Conservation (phyloP, 1,140 invertebrate species). For the Manduca sexta region DNA sequence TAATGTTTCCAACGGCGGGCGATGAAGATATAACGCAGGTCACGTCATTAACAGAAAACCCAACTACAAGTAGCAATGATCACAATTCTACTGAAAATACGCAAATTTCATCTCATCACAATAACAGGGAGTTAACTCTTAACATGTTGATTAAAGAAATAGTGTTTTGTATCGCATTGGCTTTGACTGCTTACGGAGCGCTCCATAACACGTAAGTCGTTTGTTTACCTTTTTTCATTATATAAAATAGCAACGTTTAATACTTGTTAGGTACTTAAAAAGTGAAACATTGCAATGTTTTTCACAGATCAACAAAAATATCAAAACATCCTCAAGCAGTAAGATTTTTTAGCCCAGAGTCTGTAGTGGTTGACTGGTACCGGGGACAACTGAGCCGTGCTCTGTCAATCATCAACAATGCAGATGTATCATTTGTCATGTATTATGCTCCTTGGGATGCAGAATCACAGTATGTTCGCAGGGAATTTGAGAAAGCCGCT, state of each 20-base stretch:
- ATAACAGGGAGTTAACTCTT: slow-evolving; percentile 54
- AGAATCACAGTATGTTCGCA: slow-evolving; percentile 79
- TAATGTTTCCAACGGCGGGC: slow-evolving; percentile 69
- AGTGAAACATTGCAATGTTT: slow-evolving; percentile 2
- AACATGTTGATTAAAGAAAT: slow-evolving; percentile 68
- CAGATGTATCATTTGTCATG: slow-evolving; percentile 87
- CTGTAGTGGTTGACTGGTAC: slow-evolving; percentile 82
- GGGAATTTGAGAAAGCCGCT: slow-evolving; percentile 84
- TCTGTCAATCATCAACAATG: slow-evolving; percentile 74
- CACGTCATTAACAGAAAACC: slow-evolving; percentile 53
- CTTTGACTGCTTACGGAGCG: slow-evolving; percentile 74
- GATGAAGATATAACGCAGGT: slow-evolving; percentile 58
- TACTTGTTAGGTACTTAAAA: background rate
- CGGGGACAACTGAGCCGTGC: slow-evolving; percentile 79
- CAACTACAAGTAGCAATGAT: slow-evolving; percentile 50
- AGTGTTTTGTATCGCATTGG: slow-evolving; percentile 69
- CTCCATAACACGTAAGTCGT: slow-evolving; percentile 76
- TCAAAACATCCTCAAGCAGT: slow-evolving; percentile 77
- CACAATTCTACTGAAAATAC: slow-evolving; percentile 40
- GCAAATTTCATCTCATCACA: slow-evolving; percentile 42
- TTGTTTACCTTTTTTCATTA: slow-evolving; percentile 7
- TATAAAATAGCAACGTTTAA: background rate
- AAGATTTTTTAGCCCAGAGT: slow-evolving; percentile 80
- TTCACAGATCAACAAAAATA: slow-evolving; percentile 79
- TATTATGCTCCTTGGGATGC: slow-evolving; percentile 94